phyloP scores from a whole-genome alignment of 2,888 invertebrate species.

The Nymphalis c-album region DNA sequence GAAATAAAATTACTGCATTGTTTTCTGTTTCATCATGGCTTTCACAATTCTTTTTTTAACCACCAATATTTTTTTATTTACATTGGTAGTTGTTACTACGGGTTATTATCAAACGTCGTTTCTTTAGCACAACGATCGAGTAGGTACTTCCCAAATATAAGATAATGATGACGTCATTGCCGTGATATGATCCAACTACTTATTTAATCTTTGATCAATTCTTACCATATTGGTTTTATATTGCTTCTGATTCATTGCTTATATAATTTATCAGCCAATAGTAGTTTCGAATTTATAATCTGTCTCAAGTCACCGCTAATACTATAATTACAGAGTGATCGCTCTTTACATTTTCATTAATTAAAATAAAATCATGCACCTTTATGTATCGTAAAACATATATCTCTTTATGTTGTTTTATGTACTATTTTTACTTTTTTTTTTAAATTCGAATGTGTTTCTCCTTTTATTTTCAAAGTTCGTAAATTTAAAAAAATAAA shows the following conservation, averaged over 20 bases:
- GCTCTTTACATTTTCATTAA: background rate
- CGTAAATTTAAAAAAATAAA: too few species aligned
- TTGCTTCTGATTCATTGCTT: background rate
- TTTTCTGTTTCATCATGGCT: too few species aligned
- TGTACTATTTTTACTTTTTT: too few species aligned
- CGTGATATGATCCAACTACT: background rate
- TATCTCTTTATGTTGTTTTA: too few species aligned
- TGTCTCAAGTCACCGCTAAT: background rate
- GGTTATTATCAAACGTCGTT: background rate
- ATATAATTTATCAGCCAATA: background rate
- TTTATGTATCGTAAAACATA: too few species aligned
- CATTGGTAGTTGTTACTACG: too few species aligned
- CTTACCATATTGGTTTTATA: slow-evolving; percentile 1
- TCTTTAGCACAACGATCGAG: slow-evolving; percentile 13
- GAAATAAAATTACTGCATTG: too few species aligned
- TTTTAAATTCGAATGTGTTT: too few species aligned
- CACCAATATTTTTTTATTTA: background rate
- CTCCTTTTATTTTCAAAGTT: too few species aligned
- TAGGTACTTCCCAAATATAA: slow-evolving; percentile 15
- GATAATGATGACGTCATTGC: slow-evolving; percentile 20
- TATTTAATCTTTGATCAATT: background rate
- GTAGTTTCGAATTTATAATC: background rate
- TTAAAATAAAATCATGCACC: background rate
- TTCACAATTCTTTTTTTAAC: too few species aligned
- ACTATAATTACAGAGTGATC: background rate